Evolutionary conservation across 2,797 vertebrate genomes (phyloP), one percentile per base, ranked within the genome.

Genomic region (Pempheris klunzingeri): DNA sequence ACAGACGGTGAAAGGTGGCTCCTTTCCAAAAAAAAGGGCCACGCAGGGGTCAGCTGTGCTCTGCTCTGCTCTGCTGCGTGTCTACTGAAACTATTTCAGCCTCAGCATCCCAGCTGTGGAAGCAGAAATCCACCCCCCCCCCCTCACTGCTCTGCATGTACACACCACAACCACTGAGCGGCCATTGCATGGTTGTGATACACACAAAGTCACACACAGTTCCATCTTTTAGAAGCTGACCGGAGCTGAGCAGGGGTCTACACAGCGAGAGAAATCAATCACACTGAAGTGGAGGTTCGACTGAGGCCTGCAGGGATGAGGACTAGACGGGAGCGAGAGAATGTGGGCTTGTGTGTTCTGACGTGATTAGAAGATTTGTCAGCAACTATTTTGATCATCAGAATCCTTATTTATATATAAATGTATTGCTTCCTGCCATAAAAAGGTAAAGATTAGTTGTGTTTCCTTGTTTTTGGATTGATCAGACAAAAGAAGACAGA

Each of bases 251-350:
- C 71, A 71, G 30, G 34, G 78, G 76, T 61, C 72, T 61, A 80
- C 89, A 88, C 75, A 84, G 41, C 6, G 20, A 47, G 39, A 44
- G 65, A 81, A 80, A 69, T 78, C 77, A 70, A 78, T 87, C 71
- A 82, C 49, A 66, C 22, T 80, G 59, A 65, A 47, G 53, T 34
- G 11, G n/a, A 74, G 57, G 70, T 58, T 50, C 15, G 38, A 68
- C 55, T n/a, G 41, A 46, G 62, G 50, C 43, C 22, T 32, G 63
- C 9, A 24, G 15, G 36, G 36, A 30, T 5, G 15, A 43, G 15
- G 49, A 13, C 30, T n/a, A n/a, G 38, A 20, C 44, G 30, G 58
- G 30, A 61, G 17, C 15, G 15, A 55, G 39, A 74, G 34, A 67
- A 60, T n/a, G 7, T 47, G 70, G 10, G 14, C 18, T 17, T 5